These are phyloP conservation scores for Nemapogon koenigi DNA, from an alignment of 2,888 invertebrate species.

Conservation along the genomic window DNA sequence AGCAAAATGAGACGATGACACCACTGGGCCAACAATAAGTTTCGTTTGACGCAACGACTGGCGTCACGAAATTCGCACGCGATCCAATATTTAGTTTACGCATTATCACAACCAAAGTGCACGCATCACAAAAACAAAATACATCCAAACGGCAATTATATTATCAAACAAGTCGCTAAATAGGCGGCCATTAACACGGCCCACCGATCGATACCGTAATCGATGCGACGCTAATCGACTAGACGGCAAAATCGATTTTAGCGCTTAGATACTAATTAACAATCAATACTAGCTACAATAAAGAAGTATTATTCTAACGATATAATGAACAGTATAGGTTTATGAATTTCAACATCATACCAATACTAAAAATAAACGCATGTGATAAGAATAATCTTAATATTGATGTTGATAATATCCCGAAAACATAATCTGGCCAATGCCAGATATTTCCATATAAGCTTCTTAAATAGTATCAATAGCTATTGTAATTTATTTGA, in stretches of 20 bases:
- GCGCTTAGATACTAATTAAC: constrained; percentile 50
- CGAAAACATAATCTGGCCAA: too few species aligned
- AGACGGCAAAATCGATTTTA: constrained; percentile 41
- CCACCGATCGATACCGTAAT: constrained; percentile 39
- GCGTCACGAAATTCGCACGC: constrained; percentile 26
- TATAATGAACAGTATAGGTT: too few species aligned
- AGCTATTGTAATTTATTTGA: too few species aligned
- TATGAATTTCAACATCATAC: too few species aligned
- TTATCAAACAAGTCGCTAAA: constrained; percentile 43
- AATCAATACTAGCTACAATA: constrained; percentile 34
- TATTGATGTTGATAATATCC: too few species aligned
- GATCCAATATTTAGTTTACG: constrained; percentile 29
- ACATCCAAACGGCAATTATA: constrained; percentile 40
- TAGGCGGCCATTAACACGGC: constrained; percentile 44
- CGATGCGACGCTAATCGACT: constrained; percentile 43
- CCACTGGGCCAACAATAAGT: constrained; percentile 34
- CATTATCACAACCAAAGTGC: constrained; percentile 48
- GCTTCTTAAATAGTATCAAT: too few species aligned
- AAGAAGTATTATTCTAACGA: too few species aligned
- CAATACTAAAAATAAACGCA: too few species aligned
- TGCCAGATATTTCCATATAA: too few species aligned
- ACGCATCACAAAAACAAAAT: constrained; percentile 47
- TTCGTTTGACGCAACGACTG: constrained; percentile 38
- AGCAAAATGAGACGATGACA: constrained; percentile 45
- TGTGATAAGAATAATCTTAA: too few species aligned